Conservation (phyloP, 1,140 invertebrate species). For the Mactra quadrangularis region DNA sequence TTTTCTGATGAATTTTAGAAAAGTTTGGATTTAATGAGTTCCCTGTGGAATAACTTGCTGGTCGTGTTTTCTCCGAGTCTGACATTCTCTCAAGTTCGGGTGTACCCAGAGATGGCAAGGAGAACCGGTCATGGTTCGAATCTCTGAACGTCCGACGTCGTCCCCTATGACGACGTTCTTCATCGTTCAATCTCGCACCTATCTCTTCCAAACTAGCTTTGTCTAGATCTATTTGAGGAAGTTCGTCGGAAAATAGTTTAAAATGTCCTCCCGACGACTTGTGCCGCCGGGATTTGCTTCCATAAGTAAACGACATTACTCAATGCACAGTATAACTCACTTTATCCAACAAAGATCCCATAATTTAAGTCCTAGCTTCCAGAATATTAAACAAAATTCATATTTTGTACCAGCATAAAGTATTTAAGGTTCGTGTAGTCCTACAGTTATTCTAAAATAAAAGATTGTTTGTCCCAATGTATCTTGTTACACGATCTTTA, state of each 20-base stretch:
- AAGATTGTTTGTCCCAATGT: too few relatives aligned
- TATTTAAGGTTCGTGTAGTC: too few relatives aligned
- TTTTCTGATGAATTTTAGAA: conserved; percentile 33
- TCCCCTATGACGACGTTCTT: not conserved
- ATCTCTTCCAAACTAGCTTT: conserved; percentile 21
- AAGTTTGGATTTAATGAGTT: conserved; percentile 39
- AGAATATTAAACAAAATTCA: too few relatives aligned
- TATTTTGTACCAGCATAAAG: too few relatives aligned
- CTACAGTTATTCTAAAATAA: too few relatives aligned
- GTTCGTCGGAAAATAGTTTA: conserved; percentile 52
- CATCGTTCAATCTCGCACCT: not conserved
- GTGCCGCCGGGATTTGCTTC: conserved; percentile 3
- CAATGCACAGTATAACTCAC: too few relatives aligned
- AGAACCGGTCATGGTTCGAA: conserved; percentile 20
- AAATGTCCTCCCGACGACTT: conserved; percentile 37
- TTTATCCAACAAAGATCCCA: not conserved
- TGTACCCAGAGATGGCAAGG: conserved; percentile 39
- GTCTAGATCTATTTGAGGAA: conserved; percentile 37
- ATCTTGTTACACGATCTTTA: too few relatives aligned
- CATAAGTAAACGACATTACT: conserved; percentile 42
- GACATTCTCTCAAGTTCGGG: conserved; percentile 40
- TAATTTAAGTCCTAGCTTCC: too few relatives aligned
- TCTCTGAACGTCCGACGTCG: not conserved
- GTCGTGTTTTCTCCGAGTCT: conserved; percentile 4
- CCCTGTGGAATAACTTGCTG: conserved; percentile 16